Conservation (phyloP, 1,140 invertebrate genomes). For the Lamellibrachia luymesi region DNA sequence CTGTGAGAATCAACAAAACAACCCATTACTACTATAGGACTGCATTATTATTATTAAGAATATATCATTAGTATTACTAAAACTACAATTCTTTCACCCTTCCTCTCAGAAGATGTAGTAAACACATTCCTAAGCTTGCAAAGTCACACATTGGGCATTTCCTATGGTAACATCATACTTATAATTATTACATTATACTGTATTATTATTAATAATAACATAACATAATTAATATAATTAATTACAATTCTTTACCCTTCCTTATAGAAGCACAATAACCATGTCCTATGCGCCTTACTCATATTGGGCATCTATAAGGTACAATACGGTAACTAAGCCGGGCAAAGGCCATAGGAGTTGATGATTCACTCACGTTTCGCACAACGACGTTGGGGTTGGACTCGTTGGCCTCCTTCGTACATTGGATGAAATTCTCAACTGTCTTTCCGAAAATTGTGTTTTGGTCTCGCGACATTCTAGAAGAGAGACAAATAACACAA, state of each 20-base stretch:
- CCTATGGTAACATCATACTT: too few species aligned
- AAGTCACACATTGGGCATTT: too few species aligned
- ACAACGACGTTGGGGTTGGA: constrained; percentile 83
- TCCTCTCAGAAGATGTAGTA: too few species aligned
- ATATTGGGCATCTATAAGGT: constrained; percentile 17
- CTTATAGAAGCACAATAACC: neutral
- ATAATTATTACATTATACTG: too few species aligned
- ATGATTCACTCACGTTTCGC: constrained; percentile 72
- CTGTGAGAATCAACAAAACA: too few species aligned
- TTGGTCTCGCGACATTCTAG: constrained; percentile 77
- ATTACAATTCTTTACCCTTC: neutral
- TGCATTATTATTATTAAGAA: too few species aligned
- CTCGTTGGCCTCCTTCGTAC: constrained; percentile 87
- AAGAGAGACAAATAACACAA: constrained; percentile 38
- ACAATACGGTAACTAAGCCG: neutral
- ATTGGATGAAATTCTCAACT: constrained; percentile 90
- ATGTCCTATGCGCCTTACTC: neutral
- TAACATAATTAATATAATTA: too few species aligned
- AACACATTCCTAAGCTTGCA: too few species aligned
- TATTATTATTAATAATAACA: too few species aligned
- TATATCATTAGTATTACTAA: too few species aligned
- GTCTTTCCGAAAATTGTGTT: constrained; percentile 71
- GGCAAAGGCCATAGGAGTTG: neutral
- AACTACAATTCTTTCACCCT: too few species aligned
- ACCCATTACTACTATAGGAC: too few species aligned